Percentiles rank a stretch among this genome's conserved stretches.
These are phyloP conservation scores for Plagiodera versicolora DNA, from an alignment of 2,888 invertebrate species.

Conservation along the genomic window DNA sequence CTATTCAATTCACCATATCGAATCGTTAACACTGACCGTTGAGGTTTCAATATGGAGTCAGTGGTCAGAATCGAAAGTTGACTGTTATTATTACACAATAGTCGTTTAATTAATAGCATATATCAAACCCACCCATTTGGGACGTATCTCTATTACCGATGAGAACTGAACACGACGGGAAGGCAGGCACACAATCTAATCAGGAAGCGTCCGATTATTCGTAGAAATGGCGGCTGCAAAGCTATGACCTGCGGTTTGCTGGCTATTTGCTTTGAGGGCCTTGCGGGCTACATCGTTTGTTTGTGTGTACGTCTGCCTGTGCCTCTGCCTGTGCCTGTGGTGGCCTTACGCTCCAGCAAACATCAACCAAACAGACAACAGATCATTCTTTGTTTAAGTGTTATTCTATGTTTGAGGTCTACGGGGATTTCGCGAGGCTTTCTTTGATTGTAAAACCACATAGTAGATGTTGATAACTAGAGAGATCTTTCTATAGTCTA, in stretches of 20 bases:
- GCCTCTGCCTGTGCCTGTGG: no score
- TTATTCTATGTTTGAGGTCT: neutral
- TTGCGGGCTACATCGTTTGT: neutral
- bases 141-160: neutral
- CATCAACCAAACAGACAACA: neutral
- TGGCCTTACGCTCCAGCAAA: slow-evolving; percentile 10
- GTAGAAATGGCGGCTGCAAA: neutral
- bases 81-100: no score
- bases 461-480: no score
- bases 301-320: no score
- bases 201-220: slow-evolving; percentile 7
- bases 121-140: neutral
- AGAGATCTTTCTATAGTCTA: no score
- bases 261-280: slow-evolving; percentile 13
- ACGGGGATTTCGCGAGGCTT: no score
- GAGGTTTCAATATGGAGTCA: no score
- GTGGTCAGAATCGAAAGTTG: no score
- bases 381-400: neutral
- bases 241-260: slow-evolving; percentile 8
- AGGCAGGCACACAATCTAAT: neutral
- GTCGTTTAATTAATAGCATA: neutral
- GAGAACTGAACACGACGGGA: no score
- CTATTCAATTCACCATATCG: no score
- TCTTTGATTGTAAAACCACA: no score
- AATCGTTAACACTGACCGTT: no score